These are phyloP conservation scores for Dicerorhinus sumatrensis DNA, from an alignment of 2,113 vertebrate genomes.

Conservation along the genomic window DNA sequence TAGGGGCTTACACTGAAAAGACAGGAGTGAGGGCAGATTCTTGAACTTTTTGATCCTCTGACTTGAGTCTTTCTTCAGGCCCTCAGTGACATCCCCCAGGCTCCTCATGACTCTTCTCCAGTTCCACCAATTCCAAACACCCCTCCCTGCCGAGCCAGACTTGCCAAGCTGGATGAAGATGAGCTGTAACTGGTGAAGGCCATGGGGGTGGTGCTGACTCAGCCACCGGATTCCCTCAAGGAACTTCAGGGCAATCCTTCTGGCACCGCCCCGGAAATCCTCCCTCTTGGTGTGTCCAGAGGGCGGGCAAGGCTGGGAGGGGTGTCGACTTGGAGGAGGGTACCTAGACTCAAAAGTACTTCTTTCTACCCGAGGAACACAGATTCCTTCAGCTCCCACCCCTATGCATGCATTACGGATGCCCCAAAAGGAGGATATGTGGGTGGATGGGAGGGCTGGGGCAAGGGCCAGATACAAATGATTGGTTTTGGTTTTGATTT, in stretches of 20 bases:
- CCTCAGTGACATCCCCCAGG: slow-evolving; percentile 34
- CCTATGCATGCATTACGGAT: slow-evolving; percentile 61
- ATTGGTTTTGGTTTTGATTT: slow-evolving; percentile 62
- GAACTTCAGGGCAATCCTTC: slow-evolving; percentile 58
- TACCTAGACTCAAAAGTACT: slow-evolving; percentile 39
- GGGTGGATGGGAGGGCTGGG: slow-evolving; percentile 47
- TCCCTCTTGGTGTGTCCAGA: slow-evolving; percentile 52
- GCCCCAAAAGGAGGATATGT: neutral
- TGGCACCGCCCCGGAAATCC: neutral
- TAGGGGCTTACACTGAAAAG: neutral
- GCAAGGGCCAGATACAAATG: slow-evolving; percentile 44
- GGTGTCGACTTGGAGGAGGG: neutral
- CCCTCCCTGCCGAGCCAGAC: slow-evolving; percentile 76
- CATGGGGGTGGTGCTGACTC: neutral
- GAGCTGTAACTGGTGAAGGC: slow-evolving; percentile 88
- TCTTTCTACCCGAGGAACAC: slow-evolving; percentile 27
- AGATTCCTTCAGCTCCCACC: slow-evolving; percentile 33
- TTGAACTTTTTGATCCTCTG: neutral
- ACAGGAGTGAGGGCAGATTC: neutral
- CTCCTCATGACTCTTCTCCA: slow-evolving; percentile 46
- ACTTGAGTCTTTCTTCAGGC: slow-evolving; percentile 72
- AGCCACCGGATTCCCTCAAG: slow-evolving; percentile 51
- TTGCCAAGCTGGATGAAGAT: slow-evolving; percentile 93
- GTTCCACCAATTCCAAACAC: neutral
- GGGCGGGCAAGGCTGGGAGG: slow-evolving; percentile 13